phyloP scores from a whole-genome alignment of 2,797 vertebrate species.

The Eospalax fontanierii region DNA sequence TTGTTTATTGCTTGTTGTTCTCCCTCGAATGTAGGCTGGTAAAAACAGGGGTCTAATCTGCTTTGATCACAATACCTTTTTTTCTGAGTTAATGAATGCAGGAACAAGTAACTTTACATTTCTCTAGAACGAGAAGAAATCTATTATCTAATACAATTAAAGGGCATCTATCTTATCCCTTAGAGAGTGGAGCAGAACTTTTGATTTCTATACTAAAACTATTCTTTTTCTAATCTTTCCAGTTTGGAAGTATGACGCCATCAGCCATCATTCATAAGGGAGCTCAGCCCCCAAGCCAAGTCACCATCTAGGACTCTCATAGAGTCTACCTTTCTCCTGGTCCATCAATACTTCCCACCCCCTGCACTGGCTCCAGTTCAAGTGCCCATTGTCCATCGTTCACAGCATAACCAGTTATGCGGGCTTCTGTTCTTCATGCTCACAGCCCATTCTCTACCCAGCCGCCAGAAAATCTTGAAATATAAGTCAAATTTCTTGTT shows the following conservation, averaged over 20 bases:
- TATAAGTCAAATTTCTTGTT: not conserved
- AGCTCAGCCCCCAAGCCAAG: not conserved
- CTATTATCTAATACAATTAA: not conserved
- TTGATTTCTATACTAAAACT: constrained; percentile 53
- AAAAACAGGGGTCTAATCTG: not conserved
- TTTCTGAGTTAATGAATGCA: constrained; percentile 33
- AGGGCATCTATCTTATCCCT: not conserved
- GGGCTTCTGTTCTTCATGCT: not conserved
- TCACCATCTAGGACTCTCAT: not conserved
- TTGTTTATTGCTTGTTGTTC: constrained; percentile 12
- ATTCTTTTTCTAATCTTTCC: not conserved
- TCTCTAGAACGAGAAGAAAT: constrained; percentile 31
- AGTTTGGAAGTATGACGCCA: not conserved
- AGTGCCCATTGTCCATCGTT: not conserved
- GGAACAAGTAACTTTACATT: not conserved
- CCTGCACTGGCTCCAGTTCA: not conserved
- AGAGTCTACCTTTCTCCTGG: not conserved
- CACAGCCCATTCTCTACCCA: not conserved
- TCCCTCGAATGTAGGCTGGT: not conserved
- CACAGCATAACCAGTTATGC: not conserved
- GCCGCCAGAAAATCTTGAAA: not conserved
- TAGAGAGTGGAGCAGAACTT: constrained; percentile 41
- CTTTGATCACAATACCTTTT: constrained; percentile 24
- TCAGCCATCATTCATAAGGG: not conserved
- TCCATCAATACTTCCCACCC: not conserved